phyloP scores from a whole-genome alignment of 2,113 vertebrate species.

The Prionailurus bengalensis region DNA sequence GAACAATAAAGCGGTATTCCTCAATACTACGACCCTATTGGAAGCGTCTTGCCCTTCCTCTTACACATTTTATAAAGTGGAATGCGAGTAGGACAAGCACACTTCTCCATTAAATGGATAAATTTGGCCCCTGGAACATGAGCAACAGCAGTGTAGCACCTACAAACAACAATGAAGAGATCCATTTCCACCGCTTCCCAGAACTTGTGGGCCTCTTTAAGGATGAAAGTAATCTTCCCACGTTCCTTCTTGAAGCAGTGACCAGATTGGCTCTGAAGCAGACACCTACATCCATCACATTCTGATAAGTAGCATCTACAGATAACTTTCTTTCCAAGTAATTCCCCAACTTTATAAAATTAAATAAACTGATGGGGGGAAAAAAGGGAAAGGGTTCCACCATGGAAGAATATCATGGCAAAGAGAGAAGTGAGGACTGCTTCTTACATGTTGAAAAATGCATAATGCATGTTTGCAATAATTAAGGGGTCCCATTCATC shows the following conservation, averaged over 20 bases:
- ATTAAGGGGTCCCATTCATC: background rate
- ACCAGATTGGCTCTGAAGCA: background rate
- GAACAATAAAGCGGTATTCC: conserved; percentile 61
- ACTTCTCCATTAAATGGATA: conserved; percentile 69
- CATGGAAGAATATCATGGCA: background rate
- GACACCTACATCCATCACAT: background rate
- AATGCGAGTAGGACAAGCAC: conserved; percentile 70
- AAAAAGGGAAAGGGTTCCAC: background rate
- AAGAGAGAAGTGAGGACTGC: background rate
- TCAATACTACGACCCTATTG: background rate
- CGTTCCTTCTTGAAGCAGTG: background rate
- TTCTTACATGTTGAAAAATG: background rate
- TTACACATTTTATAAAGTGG: conserved; percentile 60
- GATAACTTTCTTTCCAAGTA: conserved; percentile 24
- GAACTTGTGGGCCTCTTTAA: conserved; percentile 54
- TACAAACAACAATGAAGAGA: conserved; percentile 48
- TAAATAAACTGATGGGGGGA: background rate
- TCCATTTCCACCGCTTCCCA: conserved; percentile 42
- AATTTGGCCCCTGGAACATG: conserved; percentile 60
- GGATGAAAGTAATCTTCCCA: conserved; percentile 52
- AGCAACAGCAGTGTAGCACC: conserved; percentile 10
- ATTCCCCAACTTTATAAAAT: background rate
- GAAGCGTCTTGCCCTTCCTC: conserved; percentile 60
- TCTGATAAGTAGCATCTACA: background rate
- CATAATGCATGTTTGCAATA: background rate